Base-by-base conservation (phyloP, 2,888 invertebrate genomes). In the Apeira syringaria region DNA sequence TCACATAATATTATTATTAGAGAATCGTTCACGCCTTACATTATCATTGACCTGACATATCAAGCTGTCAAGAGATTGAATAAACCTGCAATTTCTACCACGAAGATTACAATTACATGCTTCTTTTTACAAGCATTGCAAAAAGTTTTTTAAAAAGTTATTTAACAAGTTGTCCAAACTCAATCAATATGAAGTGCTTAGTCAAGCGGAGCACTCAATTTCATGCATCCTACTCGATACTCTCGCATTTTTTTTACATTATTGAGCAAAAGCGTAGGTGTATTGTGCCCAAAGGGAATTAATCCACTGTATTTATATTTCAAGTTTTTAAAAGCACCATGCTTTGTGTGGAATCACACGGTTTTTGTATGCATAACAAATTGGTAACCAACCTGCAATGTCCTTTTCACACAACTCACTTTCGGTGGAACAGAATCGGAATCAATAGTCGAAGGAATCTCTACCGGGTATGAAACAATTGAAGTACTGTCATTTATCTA, bases 41-140 rank as follows among this genome's bases (percentile, higher is more conserved):
- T n/a, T n/a, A n/a, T n/a, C n/a, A n/a, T n/a, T n/a, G n/a, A n/a
- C n/a, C n/a, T n/a, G n/a, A n/a, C n/a, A n/a, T n/a, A n/a, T n/a
- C n/a, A n/a, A n/a, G n/a, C n/a, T n/a, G n/a, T n/a, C n/a, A n/a
- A n/a, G n/a, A n/a, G n/a, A n/a, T n/a, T n/a, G n/a, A n/a, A n/a
- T n/a, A n/a, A n/a, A n/a, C n/a, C n/a, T n/a, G n/a, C 15, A 1
- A 7, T 37, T 15, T 43, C 68, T 80, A 64, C 77, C 80, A 80
- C 77, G 75, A 51, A 46, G 76, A 73, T 80, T 64, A 13, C 5
- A 36, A 76, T 76, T 77, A 64, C 66, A 78, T 56, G 73, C 53
- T 45, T 53, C 50, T 47, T 53, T 50, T 29, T 29, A 24, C 24
- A 3, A 24, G 9, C 7, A 20, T 20, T 20, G 5, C 2, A 7